Percentiles rank a stretch among this genome's conserved stretches.
phyloP scores from a whole-genome alignment of 35 echinoderm and acorn worm genomes.

The Lytechinus pictus region DNA sequence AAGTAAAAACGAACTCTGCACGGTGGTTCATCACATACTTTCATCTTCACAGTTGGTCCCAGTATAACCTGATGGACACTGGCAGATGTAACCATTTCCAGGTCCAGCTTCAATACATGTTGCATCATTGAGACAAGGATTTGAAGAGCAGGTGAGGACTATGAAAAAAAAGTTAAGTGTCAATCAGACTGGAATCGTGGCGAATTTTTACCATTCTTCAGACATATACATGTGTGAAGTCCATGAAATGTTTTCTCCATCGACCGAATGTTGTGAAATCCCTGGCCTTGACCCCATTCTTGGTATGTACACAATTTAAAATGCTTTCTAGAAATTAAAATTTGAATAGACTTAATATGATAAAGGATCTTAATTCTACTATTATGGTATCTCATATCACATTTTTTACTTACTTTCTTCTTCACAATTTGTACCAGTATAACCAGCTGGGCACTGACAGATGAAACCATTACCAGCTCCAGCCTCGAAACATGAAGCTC shows the following conservation, averaged over 20 bases:
- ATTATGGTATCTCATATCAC: too few relatives aligned
- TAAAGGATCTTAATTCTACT: too few relatives aligned
- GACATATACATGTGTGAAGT: too few relatives aligned
- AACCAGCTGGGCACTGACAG: slow-evolving; percentile 56
- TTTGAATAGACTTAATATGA: too few relatives aligned
- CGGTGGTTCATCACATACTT: background rate
- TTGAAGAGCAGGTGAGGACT: background rate
- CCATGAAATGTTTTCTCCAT: too few relatives aligned
- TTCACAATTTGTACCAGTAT: slow-evolving; percentile 53
- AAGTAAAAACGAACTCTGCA: too few relatives aligned
- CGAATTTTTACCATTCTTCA: too few relatives aligned
- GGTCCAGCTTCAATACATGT: slow-evolving; percentile 23
- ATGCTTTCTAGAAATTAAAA: too few relatives aligned
- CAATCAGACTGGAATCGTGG: too few relatives aligned
- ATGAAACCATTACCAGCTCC: slow-evolving; percentile 38
- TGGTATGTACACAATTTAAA: too few relatives aligned
- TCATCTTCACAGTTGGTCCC: slow-evolving; percentile 59
- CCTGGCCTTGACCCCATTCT: too few relatives aligned
- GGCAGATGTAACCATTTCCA: slow-evolving; percentile 53
- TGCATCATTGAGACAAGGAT: slow-evolving; percentile 50
- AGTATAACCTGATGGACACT: slow-evolving; percentile 62
- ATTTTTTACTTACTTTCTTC: background rate
- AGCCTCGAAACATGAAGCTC: background rate
- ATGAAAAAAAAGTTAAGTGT: background rate
- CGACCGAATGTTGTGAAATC: too few relatives aligned